phyloP scores from a whole-genome alignment of 1,140 invertebrate genomes.

The Sitobion miscanthi region DNA sequence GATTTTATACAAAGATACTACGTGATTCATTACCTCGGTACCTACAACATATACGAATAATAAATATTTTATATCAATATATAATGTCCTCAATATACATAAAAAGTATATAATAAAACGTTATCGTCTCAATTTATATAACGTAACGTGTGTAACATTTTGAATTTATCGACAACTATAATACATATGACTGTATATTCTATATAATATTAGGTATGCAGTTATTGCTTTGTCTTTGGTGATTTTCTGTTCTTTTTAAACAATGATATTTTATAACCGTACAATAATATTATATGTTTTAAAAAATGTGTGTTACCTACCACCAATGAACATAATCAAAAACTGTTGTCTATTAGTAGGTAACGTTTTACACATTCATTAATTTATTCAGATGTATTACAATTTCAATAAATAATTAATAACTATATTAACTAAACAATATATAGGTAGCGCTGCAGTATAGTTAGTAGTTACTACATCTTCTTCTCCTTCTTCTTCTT shows the following conservation, averaged over 20 bases:
- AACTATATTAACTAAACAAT: background rate
- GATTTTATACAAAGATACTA: background rate
- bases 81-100: background rate
- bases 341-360: background rate
- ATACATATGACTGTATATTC: background rate
- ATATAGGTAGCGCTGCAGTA: too few relatives aligned
- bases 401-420: background rate
- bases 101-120: background rate
- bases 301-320: background rate
- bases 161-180: background rate
- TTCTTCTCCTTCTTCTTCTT: too few relatives aligned
- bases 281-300: background rate
- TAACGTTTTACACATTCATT: background rate
- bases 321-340: background rate
- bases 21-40: background rate
- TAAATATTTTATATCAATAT: conserved; percentile 3
- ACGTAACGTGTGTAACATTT: background rate
- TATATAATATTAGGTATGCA: background rate
- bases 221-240: background rate
- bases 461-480: too few relatives aligned
- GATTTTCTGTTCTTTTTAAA: background rate
- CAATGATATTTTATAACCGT: background rate
- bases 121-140: background rate
- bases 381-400: background rate
- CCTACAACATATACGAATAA: background rate